Evolutionary conservation across 1,140 invertebrate genomes (phyloP).

Genomic region (Oscheius sp.): DNA sequence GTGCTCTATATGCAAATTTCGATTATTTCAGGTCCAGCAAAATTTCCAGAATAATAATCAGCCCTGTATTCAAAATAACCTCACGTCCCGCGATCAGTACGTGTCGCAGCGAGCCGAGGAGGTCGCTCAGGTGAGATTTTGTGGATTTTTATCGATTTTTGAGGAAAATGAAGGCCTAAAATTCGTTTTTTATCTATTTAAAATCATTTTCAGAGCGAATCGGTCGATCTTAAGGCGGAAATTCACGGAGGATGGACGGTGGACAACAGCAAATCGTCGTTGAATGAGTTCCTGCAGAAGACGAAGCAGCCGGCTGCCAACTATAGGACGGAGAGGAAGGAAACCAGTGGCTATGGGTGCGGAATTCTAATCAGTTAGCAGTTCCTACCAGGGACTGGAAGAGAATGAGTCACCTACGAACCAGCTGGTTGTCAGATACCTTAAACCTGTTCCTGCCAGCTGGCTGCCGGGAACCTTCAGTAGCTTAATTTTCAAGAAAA

Average conservation of each 20-base stretch:
- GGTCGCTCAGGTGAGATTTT: constrained; percentile 11
- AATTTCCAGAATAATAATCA: not conserved
- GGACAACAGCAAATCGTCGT: constrained; percentile 20
- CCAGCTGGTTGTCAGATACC: too few species aligned
- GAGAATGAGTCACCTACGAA: too few species aligned
- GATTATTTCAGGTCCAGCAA: not conserved
- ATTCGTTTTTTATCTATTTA: not conserved
- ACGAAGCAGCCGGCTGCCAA: constrained; percentile 12
- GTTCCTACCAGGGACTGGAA: too few species aligned
- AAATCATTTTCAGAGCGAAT: constrained; percentile 5
- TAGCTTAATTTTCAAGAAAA: too few species aligned
- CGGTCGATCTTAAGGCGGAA: constrained; percentile 19
- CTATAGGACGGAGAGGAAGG: constrained; percentile 15
- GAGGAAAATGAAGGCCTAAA: not conserved
- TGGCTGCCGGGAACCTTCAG: too few species aligned
- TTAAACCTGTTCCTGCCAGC: too few species aligned
- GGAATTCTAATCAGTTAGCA: too few species aligned
- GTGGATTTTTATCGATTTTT: too few species aligned
- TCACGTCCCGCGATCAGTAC: constrained; percentile 8
- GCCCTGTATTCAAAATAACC: not conserved
- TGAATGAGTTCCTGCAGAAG: constrained; percentile 27
- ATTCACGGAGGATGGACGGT: constrained; percentile 35
- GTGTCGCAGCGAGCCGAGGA: constrained; percentile 28
- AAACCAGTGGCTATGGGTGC: too few species aligned
- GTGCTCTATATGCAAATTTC: not conserved